phyloP scores from a whole-genome alignment of 2,888 invertebrate genomes.

The Ellobium chinense region DNA sequence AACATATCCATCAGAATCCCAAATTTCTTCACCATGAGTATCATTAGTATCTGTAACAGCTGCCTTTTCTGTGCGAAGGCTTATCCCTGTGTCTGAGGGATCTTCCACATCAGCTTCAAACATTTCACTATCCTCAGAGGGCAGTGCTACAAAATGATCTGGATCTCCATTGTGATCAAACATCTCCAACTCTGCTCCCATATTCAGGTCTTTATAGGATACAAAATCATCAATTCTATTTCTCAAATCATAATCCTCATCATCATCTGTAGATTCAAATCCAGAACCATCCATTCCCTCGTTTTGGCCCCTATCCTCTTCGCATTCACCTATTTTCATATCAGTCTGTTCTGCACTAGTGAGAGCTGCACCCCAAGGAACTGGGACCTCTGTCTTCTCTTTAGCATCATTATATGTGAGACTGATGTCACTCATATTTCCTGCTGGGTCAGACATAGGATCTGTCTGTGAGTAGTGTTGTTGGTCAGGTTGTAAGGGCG shows the following conservation, averaged over 20 bases:
- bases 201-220: neutral
- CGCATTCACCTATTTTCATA: no score
- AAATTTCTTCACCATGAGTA: neutral
- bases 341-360: no score
- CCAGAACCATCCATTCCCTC: neutral
- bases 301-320: neutral
- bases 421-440: neutral
- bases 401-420: neutral
- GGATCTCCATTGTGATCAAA: neutral
- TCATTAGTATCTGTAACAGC: neutral
- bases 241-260: slow-evolving; percentile 6
- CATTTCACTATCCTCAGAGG: neutral
- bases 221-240: neutral
- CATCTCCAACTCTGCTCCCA: neutral
- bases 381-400: no score
- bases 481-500: no score
- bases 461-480: no score
- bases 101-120: neutral
- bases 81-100: no score
- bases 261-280: neutral
- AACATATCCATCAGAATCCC: neutral
- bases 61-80: no score
- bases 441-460: no score
- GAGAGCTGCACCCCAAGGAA: neutral
- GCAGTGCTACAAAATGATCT: neutral